A percentile compares a stretch with the other conserved stretches of the same genome.
phyloP scores from a whole-genome alignment of 1,140 invertebrate genomes.

The Muscidifurax raptorellus region DNA sequence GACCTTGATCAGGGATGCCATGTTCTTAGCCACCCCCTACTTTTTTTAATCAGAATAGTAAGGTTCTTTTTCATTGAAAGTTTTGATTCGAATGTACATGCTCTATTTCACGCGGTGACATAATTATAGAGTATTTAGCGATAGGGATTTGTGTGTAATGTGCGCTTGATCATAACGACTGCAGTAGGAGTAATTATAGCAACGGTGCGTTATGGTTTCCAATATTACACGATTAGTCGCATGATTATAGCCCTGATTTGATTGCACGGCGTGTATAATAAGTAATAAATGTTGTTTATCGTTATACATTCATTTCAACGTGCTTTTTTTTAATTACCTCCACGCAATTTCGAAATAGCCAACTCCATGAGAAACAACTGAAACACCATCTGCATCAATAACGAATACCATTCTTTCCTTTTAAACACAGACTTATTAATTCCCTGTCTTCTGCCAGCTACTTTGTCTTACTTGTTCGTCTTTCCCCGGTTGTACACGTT shows the following conservation, averaged over 20 bases:
- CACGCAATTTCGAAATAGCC: background rate
- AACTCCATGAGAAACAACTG: background rate
- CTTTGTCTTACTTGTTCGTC: background rate
- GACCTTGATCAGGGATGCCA: background rate
- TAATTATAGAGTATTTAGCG: too few species aligned
- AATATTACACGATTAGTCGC: too few species aligned
- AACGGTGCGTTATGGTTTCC: background rate
- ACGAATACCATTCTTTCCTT: background rate
- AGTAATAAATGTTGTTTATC: too few species aligned
- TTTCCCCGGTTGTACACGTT: background rate
- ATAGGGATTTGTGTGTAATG: background rate
- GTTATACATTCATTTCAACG: too few species aligned
- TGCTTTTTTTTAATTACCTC: too few species aligned
- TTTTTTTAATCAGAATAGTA: background rate
- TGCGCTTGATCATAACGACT: background rate
- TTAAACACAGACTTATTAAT: background rate
- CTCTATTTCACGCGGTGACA: background rate
- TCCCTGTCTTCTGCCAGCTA: background rate
- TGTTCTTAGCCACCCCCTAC: background rate
- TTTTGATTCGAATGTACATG: too few species aligned
- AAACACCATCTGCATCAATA: too few species aligned
- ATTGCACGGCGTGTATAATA: background rate
- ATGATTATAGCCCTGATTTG: background rate
- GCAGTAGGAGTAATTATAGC: background rate
- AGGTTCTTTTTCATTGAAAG: background rate